Evolutionary conservation across 2,113 vertebrate genomes (phyloP).

Genomic region (Daphoenositta chrysoptera): DNA sequence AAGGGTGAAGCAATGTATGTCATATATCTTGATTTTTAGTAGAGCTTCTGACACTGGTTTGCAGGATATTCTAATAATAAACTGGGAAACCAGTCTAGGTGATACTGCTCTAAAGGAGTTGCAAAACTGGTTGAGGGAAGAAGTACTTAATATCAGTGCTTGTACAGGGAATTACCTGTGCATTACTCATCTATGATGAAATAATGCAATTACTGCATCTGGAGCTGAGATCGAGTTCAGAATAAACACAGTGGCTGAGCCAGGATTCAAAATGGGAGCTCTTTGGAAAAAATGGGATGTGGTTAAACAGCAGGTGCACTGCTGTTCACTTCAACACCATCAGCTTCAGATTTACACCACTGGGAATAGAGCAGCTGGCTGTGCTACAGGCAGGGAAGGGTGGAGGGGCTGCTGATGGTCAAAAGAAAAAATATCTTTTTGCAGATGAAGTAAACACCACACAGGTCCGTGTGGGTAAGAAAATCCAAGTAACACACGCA

Average conservation of each 20-base stretch:
- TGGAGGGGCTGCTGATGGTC: neutral
- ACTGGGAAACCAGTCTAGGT: neutral
- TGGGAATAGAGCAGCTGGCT: neutral
- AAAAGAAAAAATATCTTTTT: rapidly evolving
- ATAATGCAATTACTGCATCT: neutral
- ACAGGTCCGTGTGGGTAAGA: neutral
- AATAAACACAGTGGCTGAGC: neutral
- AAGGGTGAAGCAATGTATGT: neutral
- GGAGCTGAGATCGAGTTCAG: neutral
- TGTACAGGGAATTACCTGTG: neutral
- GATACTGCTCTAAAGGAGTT: neutral
- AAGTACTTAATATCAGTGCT: neutral
- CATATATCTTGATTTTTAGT: conserved; percentile 32
- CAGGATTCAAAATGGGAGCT: neutral
- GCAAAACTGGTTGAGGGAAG: conserved; percentile 4
- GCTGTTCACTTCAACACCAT: neutral
- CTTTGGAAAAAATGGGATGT: neutral
- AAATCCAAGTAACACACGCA: rapidly evolving
- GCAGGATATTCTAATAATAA: conserved; percentile 37
- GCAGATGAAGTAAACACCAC: neutral
- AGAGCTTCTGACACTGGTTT: neutral
- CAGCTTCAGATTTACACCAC: neutral
- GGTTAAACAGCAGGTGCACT: neutral
- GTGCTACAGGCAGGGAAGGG: neutral
- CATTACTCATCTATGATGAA: conserved; percentile 1